phyloP scores from a whole-genome alignment of 1,140 invertebrate genomes.

The Eubasilissa regina region DNA sequence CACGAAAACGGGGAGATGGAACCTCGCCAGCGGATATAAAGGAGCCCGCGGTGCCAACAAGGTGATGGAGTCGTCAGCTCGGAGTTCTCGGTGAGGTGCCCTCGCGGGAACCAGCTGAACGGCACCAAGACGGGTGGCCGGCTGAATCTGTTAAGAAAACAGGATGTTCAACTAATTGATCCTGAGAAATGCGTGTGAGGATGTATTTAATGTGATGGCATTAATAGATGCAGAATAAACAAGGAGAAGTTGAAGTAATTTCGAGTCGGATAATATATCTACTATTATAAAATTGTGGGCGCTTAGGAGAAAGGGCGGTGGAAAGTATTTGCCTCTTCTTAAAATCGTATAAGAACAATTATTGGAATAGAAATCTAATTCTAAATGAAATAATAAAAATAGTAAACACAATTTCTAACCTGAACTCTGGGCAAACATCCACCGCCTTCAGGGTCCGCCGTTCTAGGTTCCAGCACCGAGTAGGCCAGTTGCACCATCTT shows the following conservation, averaged over 20 bases:
- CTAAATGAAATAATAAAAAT: background rate
- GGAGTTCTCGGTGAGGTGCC: constrained; percentile 86
- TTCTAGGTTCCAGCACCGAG: constrained; percentile 85
- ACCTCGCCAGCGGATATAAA: constrained; percentile 88
- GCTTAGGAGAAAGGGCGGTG: no score
- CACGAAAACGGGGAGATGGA: constrained; percentile 90
- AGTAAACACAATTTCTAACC: constrained; percentile 42
- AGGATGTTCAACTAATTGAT: constrained; percentile 19
- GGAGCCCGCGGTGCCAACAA: constrained; percentile 91
- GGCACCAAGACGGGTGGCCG: constrained; percentile 79
- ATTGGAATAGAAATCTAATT: no score
- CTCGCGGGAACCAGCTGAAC: constrained; percentile 83
- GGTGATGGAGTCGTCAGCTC: constrained; percentile 83
- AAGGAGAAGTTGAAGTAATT: background rate
- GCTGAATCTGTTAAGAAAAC: constrained; percentile 76
- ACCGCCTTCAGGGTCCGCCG: constrained; percentile 78
- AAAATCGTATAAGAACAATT: no score
- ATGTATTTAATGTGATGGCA: constrained; percentile 3
- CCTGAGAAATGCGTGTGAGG: constrained; percentile 10
- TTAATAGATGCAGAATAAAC: background rate
- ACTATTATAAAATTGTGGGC: no score
- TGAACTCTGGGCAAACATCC: constrained; percentile 83
- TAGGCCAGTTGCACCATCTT: constrained; percentile 85
- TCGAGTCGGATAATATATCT: background rate
- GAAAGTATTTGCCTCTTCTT: no score